A percentile compares a stretch with the other conserved stretches of the same genome.
Conservation (phyloP, 2,113 vertebrate genomes). For the Phycodurus eques region DNA sequence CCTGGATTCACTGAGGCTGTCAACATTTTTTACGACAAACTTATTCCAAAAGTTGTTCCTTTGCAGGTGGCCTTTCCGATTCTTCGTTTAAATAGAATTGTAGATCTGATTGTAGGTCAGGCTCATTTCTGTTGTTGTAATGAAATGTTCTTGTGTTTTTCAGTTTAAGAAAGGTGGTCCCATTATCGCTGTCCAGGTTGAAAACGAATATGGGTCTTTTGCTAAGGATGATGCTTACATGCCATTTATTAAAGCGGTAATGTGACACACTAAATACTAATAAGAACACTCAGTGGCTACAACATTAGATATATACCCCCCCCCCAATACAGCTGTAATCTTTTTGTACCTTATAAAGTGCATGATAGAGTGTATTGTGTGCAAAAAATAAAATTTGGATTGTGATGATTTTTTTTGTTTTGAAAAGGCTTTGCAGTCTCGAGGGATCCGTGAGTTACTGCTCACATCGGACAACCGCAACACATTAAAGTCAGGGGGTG, state of each 20-base stretch:
- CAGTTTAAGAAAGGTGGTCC: slow-evolving; percentile 91
- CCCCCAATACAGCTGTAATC: not conserved
- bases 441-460: slow-evolving; percentile 84
- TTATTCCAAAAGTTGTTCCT: slow-evolving; percentile 80
- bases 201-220: slow-evolving; percentile 91
- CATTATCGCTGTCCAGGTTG: slow-evolving; percentile 91
- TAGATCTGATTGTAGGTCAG: not conserved
- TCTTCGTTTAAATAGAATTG: not conserved
- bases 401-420: slow-evolving; percentile 19
- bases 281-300: not conserved
- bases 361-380: not conserved
- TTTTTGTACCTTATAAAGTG: not conserved
- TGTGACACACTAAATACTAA: not conserved
- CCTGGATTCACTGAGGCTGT: slow-evolving; percentile 83
- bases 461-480: slow-evolving; percentile 82
- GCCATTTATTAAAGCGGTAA: slow-evolving; percentile 86
- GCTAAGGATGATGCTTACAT: slow-evolving; percentile 84
- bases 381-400: not conserved
- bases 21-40: slow-evolving; percentile 78
- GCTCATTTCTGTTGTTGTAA: not conserved
- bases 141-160: slow-evolving; percentile 16
- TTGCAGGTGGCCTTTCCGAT: slow-evolving; percentile 77
- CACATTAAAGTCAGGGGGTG: slow-evolving; percentile 70
- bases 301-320: not conserved
- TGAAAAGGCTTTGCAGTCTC: slow-evolving; percentile 77